Evolutionary conservation across 2,888 invertebrate species (phyloP).

Genomic region (Limnephilus marmoratus): DNA sequence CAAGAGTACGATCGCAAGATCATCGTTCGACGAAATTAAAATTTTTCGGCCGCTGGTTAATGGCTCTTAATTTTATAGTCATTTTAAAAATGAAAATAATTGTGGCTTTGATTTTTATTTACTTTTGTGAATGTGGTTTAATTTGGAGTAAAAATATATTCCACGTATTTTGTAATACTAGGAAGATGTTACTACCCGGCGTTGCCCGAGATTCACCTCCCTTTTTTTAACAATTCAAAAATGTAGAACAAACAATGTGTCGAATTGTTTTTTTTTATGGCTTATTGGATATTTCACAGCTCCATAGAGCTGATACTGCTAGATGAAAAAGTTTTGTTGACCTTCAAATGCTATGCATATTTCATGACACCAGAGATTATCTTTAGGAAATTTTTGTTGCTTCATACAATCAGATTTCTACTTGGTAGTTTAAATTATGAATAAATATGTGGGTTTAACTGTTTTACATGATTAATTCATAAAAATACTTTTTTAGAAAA

Average conservation of each 20-base stretch:
- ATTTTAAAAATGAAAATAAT: too few relatives aligned
- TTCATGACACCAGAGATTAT: not conserved
- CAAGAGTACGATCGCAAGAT: too few relatives aligned
- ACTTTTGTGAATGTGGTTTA: not conserved
- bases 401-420: not conserved
- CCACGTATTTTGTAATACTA: not conserved
- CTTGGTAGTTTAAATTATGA: not conserved
- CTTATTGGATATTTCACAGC: not conserved
- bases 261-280: not conserved
- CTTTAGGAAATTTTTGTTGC: not conserved
- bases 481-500: too few relatives aligned
- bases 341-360: not conserved
- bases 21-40: too few relatives aligned
- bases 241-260: not conserved
- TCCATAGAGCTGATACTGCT: too few relatives aligned
- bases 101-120: too few relatives aligned
- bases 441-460: too few relatives aligned
- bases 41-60: too few relatives aligned
- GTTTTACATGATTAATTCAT: too few relatives aligned
- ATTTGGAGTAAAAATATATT: not conserved
- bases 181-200: not conserved
- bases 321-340: not conserved
- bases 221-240: not conserved
- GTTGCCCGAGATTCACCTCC: too few relatives aligned
- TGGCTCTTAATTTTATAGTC: too few relatives aligned